phyloP scores from a whole-genome alignment of 2,797 vertebrate genomes.

The Onychomys leucogaster region DNA sequence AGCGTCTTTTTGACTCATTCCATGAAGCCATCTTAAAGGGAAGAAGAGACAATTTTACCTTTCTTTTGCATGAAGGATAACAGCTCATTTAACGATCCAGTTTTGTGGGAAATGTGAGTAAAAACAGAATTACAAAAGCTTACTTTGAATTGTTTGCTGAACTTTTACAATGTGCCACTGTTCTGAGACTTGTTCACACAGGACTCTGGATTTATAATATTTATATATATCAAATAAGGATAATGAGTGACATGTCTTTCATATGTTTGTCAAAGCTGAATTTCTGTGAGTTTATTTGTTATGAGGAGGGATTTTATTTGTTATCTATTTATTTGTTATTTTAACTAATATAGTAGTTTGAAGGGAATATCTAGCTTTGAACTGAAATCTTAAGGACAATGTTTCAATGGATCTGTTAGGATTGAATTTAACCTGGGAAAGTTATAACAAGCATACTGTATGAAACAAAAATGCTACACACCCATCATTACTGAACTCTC shows the following conservation, averaged over 20 bases:
- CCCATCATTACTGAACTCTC: neutral
- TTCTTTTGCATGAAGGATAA: neutral
- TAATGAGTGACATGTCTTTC: slow-evolving; percentile 36
- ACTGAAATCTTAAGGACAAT: slow-evolving; percentile 6
- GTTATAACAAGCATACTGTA: neutral
- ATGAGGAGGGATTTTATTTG: too few species aligned
- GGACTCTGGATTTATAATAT: slow-evolving; percentile 50
- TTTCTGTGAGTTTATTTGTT: neutral
- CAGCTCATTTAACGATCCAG: neutral
- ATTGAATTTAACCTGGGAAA: slow-evolving; percentile 22
- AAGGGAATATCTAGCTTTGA: slow-evolving; percentile 13
- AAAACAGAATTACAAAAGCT: slow-evolving; percentile 46
- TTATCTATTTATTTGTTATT: too few species aligned
- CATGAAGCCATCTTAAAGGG: neutral
- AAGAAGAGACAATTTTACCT: neutral
- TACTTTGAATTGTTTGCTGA: slow-evolving; percentile 32
- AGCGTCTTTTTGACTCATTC: neutral
- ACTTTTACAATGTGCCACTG: slow-evolving; percentile 1
- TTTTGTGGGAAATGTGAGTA: slow-evolving; percentile 36
- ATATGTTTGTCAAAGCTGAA: neutral
- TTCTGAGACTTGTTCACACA: slow-evolving; percentile 34
- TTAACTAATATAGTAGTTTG: neutral
- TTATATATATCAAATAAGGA: slow-evolving; percentile 13
- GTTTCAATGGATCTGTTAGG: neutral
- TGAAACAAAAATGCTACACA: neutral